These are phyloP conservation scores for Mongoloraphidia duomilia DNA, from an alignment of 2,888 invertebrate species.

Conservation along the genomic window DNA sequence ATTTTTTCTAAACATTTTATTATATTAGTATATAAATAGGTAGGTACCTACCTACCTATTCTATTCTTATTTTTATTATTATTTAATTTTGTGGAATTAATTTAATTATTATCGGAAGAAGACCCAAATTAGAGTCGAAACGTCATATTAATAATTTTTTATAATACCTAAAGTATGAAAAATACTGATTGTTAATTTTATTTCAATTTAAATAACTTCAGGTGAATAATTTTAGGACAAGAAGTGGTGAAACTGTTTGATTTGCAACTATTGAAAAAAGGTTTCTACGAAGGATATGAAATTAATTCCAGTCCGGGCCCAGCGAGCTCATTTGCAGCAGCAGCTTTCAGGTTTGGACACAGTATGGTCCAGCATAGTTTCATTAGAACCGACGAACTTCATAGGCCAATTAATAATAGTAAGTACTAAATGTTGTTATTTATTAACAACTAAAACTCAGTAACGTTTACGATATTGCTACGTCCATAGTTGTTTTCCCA, in stretches of 20 bases:
- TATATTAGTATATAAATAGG: too few species aligned
- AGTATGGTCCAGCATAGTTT: constrained; percentile 71
- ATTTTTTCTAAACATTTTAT: too few species aligned
- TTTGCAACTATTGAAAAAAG: constrained; percentile 47
- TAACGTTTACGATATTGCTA: not conserved
- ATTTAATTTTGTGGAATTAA: too few species aligned
- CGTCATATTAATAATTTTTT: too few species aligned
- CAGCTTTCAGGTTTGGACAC: constrained; percentile 78
- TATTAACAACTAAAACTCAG: not conserved
- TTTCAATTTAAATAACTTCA: not conserved
- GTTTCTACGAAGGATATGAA: constrained; percentile 59
- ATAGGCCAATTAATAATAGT: constrained; percentile 58
- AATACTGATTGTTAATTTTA: too few species aligned
- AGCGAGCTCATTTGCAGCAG: constrained; percentile 65
- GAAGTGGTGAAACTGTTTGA: constrained; percentile 66
- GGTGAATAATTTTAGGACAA: constrained; percentile 32
- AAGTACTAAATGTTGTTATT: constrained; percentile 24
- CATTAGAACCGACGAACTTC: constrained; percentile 54
- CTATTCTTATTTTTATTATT: too few species aligned
- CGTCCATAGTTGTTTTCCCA: too few species aligned
- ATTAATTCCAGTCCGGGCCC: constrained; percentile 54
- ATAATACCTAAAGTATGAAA: too few species aligned
- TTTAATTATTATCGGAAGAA: too few species aligned
- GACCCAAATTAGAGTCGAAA: too few species aligned
- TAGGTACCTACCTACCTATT: too few species aligned